Percentiles rank a stretch among this genome's conserved stretches.
Conservation (phyloP, 2,888 invertebrate genomes). For the Drosophila gaucha region DNA sequence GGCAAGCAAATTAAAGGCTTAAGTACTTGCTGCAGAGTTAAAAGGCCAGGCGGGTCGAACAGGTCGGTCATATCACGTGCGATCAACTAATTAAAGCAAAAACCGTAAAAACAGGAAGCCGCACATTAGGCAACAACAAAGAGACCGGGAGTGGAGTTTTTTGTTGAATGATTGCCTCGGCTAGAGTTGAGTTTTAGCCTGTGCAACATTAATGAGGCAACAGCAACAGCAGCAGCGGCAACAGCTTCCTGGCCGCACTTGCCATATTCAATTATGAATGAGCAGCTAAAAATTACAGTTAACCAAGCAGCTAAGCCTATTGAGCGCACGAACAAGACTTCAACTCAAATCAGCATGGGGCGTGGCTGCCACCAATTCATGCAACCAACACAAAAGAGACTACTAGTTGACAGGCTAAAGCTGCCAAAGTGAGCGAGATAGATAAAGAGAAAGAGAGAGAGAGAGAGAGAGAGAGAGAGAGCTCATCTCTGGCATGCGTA, state of each 20-base stretch:
- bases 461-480: constrained; percentile 2
- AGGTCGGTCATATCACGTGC: constrained; percentile 70
- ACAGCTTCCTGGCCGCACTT: constrained; percentile 57
- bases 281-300: constrained; percentile 67
- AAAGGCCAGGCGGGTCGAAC: constrained; percentile 33
- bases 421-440: neutral
- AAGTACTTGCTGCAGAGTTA: constrained; percentile 40
- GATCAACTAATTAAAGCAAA: constrained; percentile 77
- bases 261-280: constrained; percentile 75
- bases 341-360: constrained; percentile 31
- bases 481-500: constrained; percentile 66
- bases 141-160: constrained; percentile 8
- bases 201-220: constrained; percentile 65
- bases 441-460: neutral
- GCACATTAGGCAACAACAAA: constrained; percentile 68
- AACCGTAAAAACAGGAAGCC: constrained; percentile 76
- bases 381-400: constrained; percentile 31
- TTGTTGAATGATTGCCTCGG: constrained; percentile 61
- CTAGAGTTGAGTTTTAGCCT: constrained; percentile 28
- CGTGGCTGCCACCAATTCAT: constrained; percentile 27
- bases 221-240: constrained; percentile 18
- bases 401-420: constrained; percentile 29
- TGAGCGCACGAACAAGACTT: constrained; percentile 26
- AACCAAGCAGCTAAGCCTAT: constrained; percentile 39
- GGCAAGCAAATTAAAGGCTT: constrained; percentile 59